phyloP scores from a whole-genome alignment of 2,888 invertebrate genomes.

The Apamea crenata region DNA sequence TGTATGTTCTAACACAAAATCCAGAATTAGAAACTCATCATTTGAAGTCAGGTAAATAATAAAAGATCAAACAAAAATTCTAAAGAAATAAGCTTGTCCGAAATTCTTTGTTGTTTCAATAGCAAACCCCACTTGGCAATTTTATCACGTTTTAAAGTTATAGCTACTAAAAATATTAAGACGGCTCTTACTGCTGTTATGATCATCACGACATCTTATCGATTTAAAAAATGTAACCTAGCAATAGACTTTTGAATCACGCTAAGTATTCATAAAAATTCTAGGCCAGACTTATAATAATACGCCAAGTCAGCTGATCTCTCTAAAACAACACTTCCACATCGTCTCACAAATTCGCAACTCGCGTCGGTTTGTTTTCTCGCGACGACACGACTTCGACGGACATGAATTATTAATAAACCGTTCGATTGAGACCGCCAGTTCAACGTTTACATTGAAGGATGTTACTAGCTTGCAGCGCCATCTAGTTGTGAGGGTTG shows the following conservation, averaged over 20 bases:
- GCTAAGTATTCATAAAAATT: neutral
- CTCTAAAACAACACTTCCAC: constrained; percentile 41
- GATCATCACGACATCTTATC: neutral
- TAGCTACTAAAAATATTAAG: neutral
- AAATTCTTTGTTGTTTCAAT: neutral
- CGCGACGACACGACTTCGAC: constrained; percentile 54
- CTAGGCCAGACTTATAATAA: neutral
- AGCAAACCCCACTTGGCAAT: neutral
- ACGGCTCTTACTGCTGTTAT: neutral
- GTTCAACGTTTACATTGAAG: constrained; percentile 57
- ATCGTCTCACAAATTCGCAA: constrained; percentile 49
- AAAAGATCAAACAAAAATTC: neutral
- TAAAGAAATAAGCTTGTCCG: neutral
- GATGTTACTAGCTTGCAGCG: constrained; percentile 33
- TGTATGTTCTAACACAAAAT: neutral
- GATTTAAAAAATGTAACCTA: neutral
- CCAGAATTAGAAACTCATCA: neutral
- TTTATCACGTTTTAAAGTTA: neutral
- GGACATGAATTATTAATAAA: constrained; percentile 69
- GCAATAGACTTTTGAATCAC: neutral
- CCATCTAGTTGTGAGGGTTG: constrained; percentile 34
- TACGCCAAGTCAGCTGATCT: constrained; percentile 22
- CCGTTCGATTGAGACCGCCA: constrained; percentile 66
- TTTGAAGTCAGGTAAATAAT: neutral
- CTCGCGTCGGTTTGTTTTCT: constrained; percentile 58